phyloP scores from a whole-genome alignment of 2,113 vertebrate species.

The Aleadryas rufinucha region DNA sequence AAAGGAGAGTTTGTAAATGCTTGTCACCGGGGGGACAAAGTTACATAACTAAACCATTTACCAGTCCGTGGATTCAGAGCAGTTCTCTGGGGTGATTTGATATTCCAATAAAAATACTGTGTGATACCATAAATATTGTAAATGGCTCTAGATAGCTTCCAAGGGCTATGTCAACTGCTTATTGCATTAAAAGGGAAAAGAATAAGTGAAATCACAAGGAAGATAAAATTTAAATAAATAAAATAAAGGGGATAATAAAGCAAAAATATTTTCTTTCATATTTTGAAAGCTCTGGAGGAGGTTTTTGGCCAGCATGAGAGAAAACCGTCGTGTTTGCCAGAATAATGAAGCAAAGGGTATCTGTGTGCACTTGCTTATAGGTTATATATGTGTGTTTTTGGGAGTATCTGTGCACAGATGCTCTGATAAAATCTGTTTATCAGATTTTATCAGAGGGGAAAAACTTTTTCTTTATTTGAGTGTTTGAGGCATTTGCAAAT shows the following conservation, averaged over 20 bases:
- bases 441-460: too few species aligned
- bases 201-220: neutral
- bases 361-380: neutral
- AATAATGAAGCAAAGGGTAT: rapidly evolving
- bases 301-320: neutral
- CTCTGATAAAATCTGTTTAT: neutral
- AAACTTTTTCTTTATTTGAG: neutral
- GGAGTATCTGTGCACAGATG: neutral
- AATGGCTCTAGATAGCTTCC: constrained; percentile 27
- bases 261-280: constrained; percentile 38
- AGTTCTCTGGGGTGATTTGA: neutral
- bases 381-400: neutral
- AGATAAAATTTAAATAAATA: constrained; percentile 44
- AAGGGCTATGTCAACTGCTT: constrained; percentile 23
- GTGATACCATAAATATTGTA: constrained; percentile 46
- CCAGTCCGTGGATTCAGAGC: neutral
- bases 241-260: neutral
- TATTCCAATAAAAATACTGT: constrained; percentile 19
- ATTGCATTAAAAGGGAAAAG: neutral
- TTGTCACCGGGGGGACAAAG: neutral
- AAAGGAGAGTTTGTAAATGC: neutral
- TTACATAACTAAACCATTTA: constrained; percentile 1
- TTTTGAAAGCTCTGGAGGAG: constrained; percentile 8
- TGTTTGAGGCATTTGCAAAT: neutral
- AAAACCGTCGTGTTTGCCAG: neutral